Evolutionary conservation across 2,113 vertebrate species (phyloP), one percentile per base, ranked within the genome.

Genomic region (Harpagus bidentatus): DNA sequence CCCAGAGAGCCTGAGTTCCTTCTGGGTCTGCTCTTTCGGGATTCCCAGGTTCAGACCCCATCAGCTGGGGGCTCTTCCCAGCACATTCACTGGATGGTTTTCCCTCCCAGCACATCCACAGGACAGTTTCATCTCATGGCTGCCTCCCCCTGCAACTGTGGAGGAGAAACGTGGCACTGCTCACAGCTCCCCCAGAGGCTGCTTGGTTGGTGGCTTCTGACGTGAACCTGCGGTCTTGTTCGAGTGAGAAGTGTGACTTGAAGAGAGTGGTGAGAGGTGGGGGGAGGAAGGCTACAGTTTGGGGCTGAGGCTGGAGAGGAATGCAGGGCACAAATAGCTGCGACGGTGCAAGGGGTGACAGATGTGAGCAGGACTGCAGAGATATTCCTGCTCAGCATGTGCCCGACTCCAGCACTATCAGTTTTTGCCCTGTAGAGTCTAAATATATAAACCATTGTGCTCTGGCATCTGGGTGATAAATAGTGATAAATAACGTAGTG

Each of bases 101-200:
- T 78, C 67, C 38, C 52, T 86, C 66, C 58, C 63, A 28, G 72
- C 40, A 52, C 32, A 29, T 72, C 48, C 19, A 1, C 3, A 0
- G 86, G 71, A 26, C 13, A 25, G 63, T 69, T 82, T 22, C 25
- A 34, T 74, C 48, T 78, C 84, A 76, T 82, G 84, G 93, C 95
- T 19, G 74, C 88, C n/a, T 88, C 59, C 28, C 26, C 1, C 0
- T 42, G 72, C 53, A 34, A 9, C 80, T 2, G 2, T 1, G 1
- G 61, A 82, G 89, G 73, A 90, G 87, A 95, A 89, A 94, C 90
- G 89, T 95, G 96, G 96, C 96, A 71, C 47, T 55, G 21, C 48
- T 31, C 58, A 59, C 74, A 93, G 94, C 96, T 96, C 91, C 94
- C 96, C 81, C 95, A 94, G 89, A 87, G 94, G 93, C 96, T 93